phyloP scores from a whole-genome alignment of 2,888 invertebrate species.

The Heliconius cydno region DNA sequence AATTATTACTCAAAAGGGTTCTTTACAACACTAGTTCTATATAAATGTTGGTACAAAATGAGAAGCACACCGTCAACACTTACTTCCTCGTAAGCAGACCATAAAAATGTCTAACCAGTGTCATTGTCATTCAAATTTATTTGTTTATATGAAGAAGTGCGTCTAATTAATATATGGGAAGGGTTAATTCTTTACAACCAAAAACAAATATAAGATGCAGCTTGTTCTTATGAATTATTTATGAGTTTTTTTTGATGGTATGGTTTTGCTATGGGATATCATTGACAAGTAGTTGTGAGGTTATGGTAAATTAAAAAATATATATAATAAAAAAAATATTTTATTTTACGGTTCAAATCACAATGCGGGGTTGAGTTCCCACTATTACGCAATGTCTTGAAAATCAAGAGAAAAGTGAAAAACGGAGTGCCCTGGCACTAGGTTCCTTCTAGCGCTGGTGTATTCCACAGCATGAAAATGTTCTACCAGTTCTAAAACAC shows the following conservation, averaged over 20 bases:
- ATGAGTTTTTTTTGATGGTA: background rate
- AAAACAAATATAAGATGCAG: conserved; percentile 22
- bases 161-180: conserved; percentile 62
- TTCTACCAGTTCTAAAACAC: background rate
- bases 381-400: background rate
- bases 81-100: conserved; percentile 56
- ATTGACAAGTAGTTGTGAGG: background rate
- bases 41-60: conserved; percentile 1
- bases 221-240: conserved; percentile 18
- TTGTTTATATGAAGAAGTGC: conserved; percentile 61
- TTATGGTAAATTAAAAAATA: too few species aligned
- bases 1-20: conserved; percentile 51
- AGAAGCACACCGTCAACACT: conserved; percentile 36
- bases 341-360: too few species aligned
- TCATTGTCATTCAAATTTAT: conserved; percentile 73
- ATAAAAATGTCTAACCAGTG: conserved; percentile 58
- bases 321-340: too few species aligned
- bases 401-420: background rate
- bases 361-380: too few species aligned
- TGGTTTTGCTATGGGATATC: background rate
- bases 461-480: background rate
- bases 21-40: background rate
- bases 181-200: conserved; percentile 48
- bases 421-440: background rate
- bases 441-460: too few species aligned